Base-by-base conservation (phyloP, 2,888 invertebrate genomes). In the Unio pictorum region DNA sequence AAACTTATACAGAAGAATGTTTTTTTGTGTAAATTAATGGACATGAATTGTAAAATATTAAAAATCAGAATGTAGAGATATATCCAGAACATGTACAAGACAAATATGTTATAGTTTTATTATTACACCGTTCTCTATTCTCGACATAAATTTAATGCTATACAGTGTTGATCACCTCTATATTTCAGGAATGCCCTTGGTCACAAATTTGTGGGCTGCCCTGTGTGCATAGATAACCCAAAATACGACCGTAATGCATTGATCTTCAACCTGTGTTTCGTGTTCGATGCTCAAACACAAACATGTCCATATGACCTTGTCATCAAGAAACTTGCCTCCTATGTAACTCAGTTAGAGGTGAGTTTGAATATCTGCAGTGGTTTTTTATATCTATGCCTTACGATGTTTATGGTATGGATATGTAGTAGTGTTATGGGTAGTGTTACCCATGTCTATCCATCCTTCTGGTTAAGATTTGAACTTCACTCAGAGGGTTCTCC, bases 261-360 rank as follows among this genome's bases (percentile, higher is more conserved):
- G 85, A 94, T 97, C 75, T 98, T 98, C 91, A 98, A 98, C 91
- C 72, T 86, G 15, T 97, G 97, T 90, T 96, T 98, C 88, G 96
- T 98, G 0, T 97, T 96, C 87, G 95, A 96, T 87, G 94, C 95
- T 66, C 94, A 94, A 92, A 95, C 96, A 0, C 93, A 96, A 70
- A 96, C 97, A 0, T 95, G 95, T 3, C 96, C 96, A 85, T 98
- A 97, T 90, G 98, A 98, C 87, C 94, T 96, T 0, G 95, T 98
- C 15, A 96, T 98, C 0, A 96, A 95, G 86, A 98, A 98, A 89
- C 93, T 98, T 66, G 95, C 97, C 0, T 95, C 96, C 87, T 98
- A 97, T 91, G 91, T 98, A 88, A 94, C 94, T 86, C 92, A 92
- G 89, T 72, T 89, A 4, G 90, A 90, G 85, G 89, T 88, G 78